Conservation (phyloP, 2,797 vertebrate genomes). For the Tokudaia muenninki region DNA sequence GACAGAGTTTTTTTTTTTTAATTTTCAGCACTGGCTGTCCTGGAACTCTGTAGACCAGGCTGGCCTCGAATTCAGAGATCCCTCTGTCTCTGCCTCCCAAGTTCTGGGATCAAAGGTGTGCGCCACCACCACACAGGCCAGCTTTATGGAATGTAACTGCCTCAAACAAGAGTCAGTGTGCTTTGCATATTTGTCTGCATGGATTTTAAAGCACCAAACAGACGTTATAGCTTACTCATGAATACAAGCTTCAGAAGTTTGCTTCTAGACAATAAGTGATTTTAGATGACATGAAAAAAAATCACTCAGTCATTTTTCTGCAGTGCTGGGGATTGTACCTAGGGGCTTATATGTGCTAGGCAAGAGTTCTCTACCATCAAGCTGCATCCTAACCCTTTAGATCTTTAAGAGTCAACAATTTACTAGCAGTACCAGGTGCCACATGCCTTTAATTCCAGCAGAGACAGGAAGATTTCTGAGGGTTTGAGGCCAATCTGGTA, state of each 20-base stretch:
- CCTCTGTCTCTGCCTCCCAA: neutral
- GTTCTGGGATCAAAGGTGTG: neutral
- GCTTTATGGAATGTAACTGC: neutral
- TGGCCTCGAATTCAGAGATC: neutral
- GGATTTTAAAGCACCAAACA: neutral
- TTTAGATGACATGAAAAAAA: neutral
- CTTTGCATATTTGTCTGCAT: constrained; percentile 33
- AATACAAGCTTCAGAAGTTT: constrained; percentile 3
- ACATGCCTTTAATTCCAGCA: neutral
- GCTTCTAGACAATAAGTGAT: neutral
- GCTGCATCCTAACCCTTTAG: neutral
- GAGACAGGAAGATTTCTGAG: neutral
- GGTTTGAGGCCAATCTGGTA: neutral
- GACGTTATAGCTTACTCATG: constrained; percentile 33
- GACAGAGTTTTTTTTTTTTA: neutral
- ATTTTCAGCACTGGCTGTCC: neutral
- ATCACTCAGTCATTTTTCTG: neutral
- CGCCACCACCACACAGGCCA: neutral
- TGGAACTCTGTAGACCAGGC: neutral
- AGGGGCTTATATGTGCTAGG: no score
- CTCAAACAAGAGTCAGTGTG: neutral
- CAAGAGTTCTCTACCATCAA: neutral
- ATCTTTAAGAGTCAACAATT: neutral
- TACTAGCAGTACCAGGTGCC: neutral
- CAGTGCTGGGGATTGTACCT: neutral